Conservation (phyloP, 2,888 invertebrate species). For the Macrophya annulata region DNA sequence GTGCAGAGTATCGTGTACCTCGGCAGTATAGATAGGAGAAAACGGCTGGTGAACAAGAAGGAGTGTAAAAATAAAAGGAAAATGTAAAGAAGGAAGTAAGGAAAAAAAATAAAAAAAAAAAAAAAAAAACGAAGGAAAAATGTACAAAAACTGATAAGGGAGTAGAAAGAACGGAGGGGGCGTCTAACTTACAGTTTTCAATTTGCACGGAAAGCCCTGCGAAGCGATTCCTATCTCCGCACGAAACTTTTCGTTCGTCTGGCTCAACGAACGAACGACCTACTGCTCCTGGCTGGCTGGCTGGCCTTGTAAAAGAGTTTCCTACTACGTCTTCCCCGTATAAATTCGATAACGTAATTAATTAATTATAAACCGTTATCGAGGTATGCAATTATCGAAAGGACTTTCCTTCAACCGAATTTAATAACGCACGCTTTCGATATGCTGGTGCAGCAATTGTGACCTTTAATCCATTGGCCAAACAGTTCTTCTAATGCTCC, state of each 20-base stretch:
- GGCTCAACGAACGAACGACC: constrained; percentile 7
- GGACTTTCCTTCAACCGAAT: background rate
- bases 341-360: background rate
- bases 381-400: background rate
- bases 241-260: constrained; percentile 51
- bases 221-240: constrained; percentile 48
- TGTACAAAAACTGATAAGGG: constrained; percentile 50
- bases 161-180: constrained; percentile 25
- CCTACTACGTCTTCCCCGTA: background rate
- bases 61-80: background rate
- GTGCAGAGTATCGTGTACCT: constrained; percentile 23
- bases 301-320: background rate
- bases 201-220: constrained; percentile 51
- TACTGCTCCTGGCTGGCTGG: background rate
- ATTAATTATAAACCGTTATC: background rate
- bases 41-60: constrained; percentile 27
- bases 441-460: background rate
- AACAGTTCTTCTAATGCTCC: background rate
- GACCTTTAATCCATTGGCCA: background rate
- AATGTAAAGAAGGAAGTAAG: background rate
- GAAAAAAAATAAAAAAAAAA: background rate
- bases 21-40: constrained; percentile 40
- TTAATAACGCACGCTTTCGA: too few relatives aligned
- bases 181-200: constrained; percentile 55
- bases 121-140: background rate